Evolutionary conservation across 2,888 invertebrate genomes (phyloP), one percentile per base, ranked within the genome.

Genomic region (Ectemnius lituratus): DNA sequence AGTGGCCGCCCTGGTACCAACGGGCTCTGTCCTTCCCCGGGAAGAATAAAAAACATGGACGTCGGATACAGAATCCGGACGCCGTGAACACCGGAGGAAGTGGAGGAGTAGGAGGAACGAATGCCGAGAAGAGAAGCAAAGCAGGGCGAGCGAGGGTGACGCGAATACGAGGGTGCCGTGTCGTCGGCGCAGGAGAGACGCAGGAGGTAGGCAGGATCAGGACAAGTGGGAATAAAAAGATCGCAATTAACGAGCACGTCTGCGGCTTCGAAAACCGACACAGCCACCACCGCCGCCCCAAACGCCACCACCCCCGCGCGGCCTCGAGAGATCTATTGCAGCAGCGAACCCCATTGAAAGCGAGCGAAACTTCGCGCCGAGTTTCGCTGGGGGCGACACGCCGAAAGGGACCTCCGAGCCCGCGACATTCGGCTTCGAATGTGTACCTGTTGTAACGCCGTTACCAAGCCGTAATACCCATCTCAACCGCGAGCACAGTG

Each of bases 171-270:
- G 52, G 5, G 14, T 16, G 52, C n/a, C 11, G 11, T 11, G 37
- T 37, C 37, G 37, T 8, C n/a, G n/a, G n/a, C n/a, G n/a, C 37
- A 37, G 8, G 8, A 37, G 37, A 37, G 52, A 52, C 52, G 37
- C 52, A 52, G 16, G 52, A 52, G 52, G 5, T 4, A 16, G 52
- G 2, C 16, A 16, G 52, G n/a, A 52, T 16, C 52, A 16, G 52
- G 70, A 62, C 67, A 74, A 70, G 74, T 52, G 60, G 69, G 72
- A 77, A 78, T 80, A 80, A 81, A 81, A 78, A 74, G 78, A 76
- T 80, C 69, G 81, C 76, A 80, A 81, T 81, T 81, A 81, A 81
- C 80, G 80, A 73, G 74, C 74, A 67, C 67, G 71, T 74, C 80
- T 74, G 70, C 79, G 69, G 71, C 67, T 70, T 66, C 69, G 67